Base-by-base conservation (phyloP, 1,140 invertebrate species). In the Physella acuta region DNA sequence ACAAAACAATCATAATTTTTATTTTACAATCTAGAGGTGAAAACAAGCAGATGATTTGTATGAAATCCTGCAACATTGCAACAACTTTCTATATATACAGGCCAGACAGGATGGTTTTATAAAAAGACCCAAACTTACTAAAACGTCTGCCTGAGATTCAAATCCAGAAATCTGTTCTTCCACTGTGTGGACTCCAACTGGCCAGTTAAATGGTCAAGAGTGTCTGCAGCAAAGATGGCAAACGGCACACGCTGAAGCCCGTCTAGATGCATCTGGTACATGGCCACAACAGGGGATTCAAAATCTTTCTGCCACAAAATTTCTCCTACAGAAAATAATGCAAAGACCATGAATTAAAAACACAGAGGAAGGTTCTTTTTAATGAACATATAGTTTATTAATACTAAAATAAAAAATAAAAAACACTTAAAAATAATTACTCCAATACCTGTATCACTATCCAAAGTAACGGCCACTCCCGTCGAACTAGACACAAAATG, bases 401-500 rank as follows among this genome's bases (percentile, higher is more conserved):
- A 49, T 49, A 14, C 11, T 49, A 14, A 49, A 49, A n/a, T 49
- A 49, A 49, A 49, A 49, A n/a, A n/a, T 49, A 66, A n/a, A 52
- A 11, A 64, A 34, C 28, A 69, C n/a, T n/a, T n/a, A n/a, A n/a
- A n/a, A n/a, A n/a, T n/a, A n/a, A n/a, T n/a, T n/a, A n/a, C n/a
- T n/a, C n/a, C n/a, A n/a, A n/a, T 75, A 86, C 86, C 85, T 70
- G 81, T 81, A 63, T 78, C 76, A 62, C 82, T 81, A 61, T 86
- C 85, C 34, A 87, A 73, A 16, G 94, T 95, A 44, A 95, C 89
- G 37, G 95, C 87, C 62, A 90, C 87, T 0, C 95, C 95, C 75
- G 89, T 92, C n/a, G 93, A 94, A 76, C 92, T 95, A 0, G 92
- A 93, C 2, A 93, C 90, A 79, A 97, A 92, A 85, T 97, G 94